Evolutionary conservation across 2,113 vertebrate genomes (phyloP), one percentile per base, ranked within the genome.

Genomic region (Heterotis niloticus): DNA sequence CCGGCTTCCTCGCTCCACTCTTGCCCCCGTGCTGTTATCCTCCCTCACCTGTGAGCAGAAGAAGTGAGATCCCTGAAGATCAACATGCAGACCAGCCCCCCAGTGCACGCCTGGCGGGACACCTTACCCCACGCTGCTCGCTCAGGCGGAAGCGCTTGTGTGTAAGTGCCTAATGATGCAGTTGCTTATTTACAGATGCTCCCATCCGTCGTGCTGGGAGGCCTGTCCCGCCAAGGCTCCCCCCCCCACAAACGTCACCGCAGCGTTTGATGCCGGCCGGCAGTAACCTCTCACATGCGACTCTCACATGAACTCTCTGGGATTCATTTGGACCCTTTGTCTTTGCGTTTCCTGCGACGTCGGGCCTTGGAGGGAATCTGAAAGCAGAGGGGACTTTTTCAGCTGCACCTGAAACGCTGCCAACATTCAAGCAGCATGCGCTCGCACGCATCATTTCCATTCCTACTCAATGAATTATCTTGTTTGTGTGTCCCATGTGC

Each of bases 161-260:
- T 91, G 91, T 92, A 90, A 89, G 91, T 88, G 88, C 92, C 91
- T 94, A 94, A 94, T 94, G 92, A 94, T 91, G 93, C 91, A 75
- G 76, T 78, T 71, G 91, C 93, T 93, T 93, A 91, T 91, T 91
- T 93, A 93, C 93, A 95, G 93, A 94, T 95, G 94, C 94, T 91
- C 77, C 73, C 70, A 44, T 81, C 74, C 34, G 28, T 24, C 17
- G 17, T 17, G 20, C 59, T 29, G 3, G 18, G 57, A n/a, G 59
- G 73, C 26, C 52, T 51, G 84, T 82, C 71, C 44, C 79, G 24
- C 34, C 65, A 18, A 75, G 1, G 88, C 79, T 85, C 83, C 84
- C 44, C 69, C 69, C 76, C 29, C 29, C 75, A n/a, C n/a, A 70
- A 26, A 17, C 9, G 73, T 24, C 24, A 12, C 29, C 54, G 14